Conservation (phyloP, 2,888 invertebrate genomes). For the Dasypolia templi region DNA sequence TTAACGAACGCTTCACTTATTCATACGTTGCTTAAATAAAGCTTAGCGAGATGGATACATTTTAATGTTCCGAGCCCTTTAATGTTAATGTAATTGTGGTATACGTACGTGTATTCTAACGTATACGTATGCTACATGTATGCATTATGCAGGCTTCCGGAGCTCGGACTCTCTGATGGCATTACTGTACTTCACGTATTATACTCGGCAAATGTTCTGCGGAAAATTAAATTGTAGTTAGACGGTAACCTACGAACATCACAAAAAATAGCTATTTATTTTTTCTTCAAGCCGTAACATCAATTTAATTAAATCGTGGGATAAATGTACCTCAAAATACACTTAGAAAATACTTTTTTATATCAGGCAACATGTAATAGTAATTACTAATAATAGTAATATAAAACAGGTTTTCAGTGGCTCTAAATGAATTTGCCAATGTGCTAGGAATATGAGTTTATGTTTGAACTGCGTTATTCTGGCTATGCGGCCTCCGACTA, state of each 20-base stretch:
- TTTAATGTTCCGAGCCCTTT: slow-evolving; percentile 36
- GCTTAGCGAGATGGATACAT: slow-evolving; percentile 23
- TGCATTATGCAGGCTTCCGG: slow-evolving; percentile 73
- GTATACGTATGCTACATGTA: slow-evolving; percentile 67
- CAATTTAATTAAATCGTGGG: slow-evolving; percentile 22
- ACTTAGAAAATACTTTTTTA: slow-evolving; percentile 6
- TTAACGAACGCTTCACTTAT: slow-evolving; percentile 38
- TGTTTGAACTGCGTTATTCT: slow-evolving; percentile 6
- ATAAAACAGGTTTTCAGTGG: not conserved
- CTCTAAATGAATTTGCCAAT: not conserved
- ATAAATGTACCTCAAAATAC: slow-evolving; percentile 13
- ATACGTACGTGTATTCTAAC: slow-evolving; percentile 35
- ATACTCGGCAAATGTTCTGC: slow-evolving; percentile 52
- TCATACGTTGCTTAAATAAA: slow-evolving; percentile 39
- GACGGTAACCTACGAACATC: slow-evolving; percentile 39
- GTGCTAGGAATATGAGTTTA: not conserved
- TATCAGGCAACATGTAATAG: not conserved
- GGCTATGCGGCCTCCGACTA: not conserved
- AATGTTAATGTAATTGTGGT: slow-evolving; percentile 56
- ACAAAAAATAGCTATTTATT: slow-evolving; percentile 41
- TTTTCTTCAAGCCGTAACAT: slow-evolving; percentile 25
- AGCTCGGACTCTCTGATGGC: slow-evolving; percentile 67
- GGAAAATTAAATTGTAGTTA: slow-evolving; percentile 63
- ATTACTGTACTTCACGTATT: slow-evolving; percentile 65
- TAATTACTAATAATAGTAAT: too few relatives aligned